These are phyloP conservation scores for Mareca penelope DNA, from an alignment of 2,797 vertebrate genomes.

Conservation along the genomic window DNA sequence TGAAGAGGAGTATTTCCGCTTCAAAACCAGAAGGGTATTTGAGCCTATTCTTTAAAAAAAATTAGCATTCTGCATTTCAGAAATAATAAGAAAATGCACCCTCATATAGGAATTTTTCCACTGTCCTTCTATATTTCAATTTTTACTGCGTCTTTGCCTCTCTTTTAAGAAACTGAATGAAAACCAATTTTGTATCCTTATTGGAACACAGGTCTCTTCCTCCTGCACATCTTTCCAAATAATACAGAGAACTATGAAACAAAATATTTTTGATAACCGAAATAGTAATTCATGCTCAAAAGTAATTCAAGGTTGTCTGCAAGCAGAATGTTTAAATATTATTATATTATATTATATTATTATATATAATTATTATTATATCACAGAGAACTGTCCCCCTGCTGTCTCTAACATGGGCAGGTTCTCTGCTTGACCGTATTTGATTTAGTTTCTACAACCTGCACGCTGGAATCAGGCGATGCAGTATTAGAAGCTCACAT, in stretches of 20 bases:
- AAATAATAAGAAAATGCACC: background rate
- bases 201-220: background rate
- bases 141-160: background rate
- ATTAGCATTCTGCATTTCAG: background rate
- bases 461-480: rapidly evolving
- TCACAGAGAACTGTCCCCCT: background rate
- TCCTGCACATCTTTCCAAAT: background rate
- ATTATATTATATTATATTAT: no score
- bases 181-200: background rate
- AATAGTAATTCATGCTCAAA: background rate
- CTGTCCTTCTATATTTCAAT: background rate
- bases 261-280: background rate
- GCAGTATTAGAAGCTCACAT: background rate
- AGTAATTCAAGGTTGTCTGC: background rate
- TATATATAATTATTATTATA: no score
- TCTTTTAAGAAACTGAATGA: background rate
- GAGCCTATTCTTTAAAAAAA: background rate
- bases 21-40: background rate
- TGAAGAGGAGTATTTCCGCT: background rate
- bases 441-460: background rate
- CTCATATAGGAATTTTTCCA: rapidly evolving
- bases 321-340: background rate
- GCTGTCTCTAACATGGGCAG: background rate
- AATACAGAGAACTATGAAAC: background rate
- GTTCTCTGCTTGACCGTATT: background rate